phyloP scores from a whole-genome alignment of 2,888 invertebrate species.

The Bhutanitis thaidina region DNA sequence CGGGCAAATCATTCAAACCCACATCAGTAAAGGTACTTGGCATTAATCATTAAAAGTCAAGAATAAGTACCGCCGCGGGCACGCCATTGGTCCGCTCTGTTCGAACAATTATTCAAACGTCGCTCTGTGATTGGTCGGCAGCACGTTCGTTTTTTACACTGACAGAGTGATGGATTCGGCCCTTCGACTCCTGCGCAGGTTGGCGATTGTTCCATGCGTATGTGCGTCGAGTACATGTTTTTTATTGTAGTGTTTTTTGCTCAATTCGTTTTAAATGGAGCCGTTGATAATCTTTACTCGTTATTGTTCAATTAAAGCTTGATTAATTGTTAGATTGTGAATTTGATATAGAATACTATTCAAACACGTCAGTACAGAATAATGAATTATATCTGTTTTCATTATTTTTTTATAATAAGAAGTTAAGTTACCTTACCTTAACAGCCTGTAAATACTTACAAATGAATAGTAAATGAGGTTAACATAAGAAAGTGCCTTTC shows the following conservation, averaged over 20 bases:
- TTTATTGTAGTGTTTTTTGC: slow-evolving; percentile 14
- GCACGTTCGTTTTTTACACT: slow-evolving; percentile 59
- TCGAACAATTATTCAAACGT: slow-evolving; percentile 77
- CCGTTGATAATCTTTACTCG: neutral
- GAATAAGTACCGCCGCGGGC: slow-evolving; percentile 59
- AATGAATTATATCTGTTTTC: neutral
- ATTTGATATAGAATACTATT: neutral
- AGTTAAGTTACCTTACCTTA: too few species aligned
- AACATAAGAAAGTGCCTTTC: slow-evolving; percentile 8
- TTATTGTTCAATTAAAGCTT: neutral
- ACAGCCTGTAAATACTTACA: too few species aligned
- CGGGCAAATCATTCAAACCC: slow-evolving; percentile 73
- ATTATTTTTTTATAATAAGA: too few species aligned
- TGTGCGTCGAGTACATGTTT: slow-evolving; percentile 14
- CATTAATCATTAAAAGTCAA: slow-evolving; percentile 70
- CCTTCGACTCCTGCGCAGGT: slow-evolving; percentile 69
- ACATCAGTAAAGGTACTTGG: slow-evolving; percentile 52
- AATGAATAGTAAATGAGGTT: slow-evolving; percentile 14
- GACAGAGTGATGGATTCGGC: slow-evolving; percentile 74
- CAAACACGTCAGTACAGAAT: neutral
- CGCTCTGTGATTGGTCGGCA: slow-evolving; percentile 58
- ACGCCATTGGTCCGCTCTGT: slow-evolving; percentile 63
- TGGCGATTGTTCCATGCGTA: slow-evolving; percentile 4
- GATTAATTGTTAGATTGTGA: neutral
- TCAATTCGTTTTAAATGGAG: slow-evolving; percentile 10